Evolutionary conservation across 2,888 invertebrate species (phyloP), one percentile per base, ranked within the genome.

Genomic region (Drosophila atroscutellata): DNA sequence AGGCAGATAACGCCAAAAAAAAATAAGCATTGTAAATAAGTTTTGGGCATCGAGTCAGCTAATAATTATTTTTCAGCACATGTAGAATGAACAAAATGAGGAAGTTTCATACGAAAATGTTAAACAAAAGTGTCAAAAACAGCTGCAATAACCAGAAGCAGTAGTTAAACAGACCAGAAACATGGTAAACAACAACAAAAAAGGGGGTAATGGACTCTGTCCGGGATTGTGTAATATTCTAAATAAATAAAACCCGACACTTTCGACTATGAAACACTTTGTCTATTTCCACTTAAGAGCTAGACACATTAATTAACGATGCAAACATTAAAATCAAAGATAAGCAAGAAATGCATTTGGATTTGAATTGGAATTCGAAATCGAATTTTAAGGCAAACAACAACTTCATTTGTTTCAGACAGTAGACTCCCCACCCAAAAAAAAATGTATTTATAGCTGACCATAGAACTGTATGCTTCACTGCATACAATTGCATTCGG

Each of bases 401-500:
- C 8, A 54, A 72, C 72, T 68, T 75, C 56, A 68, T 75, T 67
- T 78, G 72, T 55, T 52, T 18, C 36, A 61, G 45, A 45, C 52
- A 24, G 47, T 42, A 64, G 57, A 70, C 75, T 71, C 66, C 47
- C 63, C 66, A 66, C 70, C 57, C 61, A 63, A 66, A 73, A 56
- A 73, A 56, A 57, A 65, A 58, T 28, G 56, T 87, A 86, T 83
- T 86, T 79, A 81, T 84, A 86, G 85, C 82, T 72, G 49, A 15
- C n/a, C 61, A 65, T 52, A 65, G 60, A 81, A 83, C 72, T 70
- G 57, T 58, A 67, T 62, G 81, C 65, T 39, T 52, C 50, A 77
- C 51, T 63, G 71, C 65, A 63, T 66, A 47, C 18, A 52, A 64
- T 42, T 56, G 20, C 28, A 13, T 30, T 20, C 34, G 15, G 47